Evolutionary conservation across 1,140 invertebrate genomes (phyloP), one percentile per base, ranked within the genome.

Genomic region (Dermatophagoides farinae): DNA sequence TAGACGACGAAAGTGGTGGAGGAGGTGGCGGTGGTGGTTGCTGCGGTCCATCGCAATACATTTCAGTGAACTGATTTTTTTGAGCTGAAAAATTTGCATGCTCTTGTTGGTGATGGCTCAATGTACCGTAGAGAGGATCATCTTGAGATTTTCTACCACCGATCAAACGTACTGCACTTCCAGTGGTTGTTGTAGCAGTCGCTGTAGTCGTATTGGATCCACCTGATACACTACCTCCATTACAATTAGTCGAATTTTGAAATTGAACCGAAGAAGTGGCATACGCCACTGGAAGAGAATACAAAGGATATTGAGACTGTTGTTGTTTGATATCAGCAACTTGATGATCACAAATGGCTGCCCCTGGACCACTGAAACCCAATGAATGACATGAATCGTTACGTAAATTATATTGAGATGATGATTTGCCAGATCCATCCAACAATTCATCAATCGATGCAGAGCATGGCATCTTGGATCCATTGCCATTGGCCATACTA

Each of bases 211-310:
- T 55, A n/a, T 39, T 16, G 23, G 23, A 4, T 31, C 18, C 20
- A 14, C 1, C 20, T 4, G 23, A 25, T n/a, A 16, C 51, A n/a
- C n/a, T n/a, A n/a, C n/a, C n/a, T n/a, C n/a, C n/a, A 16, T 39
- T 16, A 31, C 23, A 14, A 16, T 53, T 53, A 2, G 12, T n/a
- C 12, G 16, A 1, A 25, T 39, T 44, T 12, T n/a, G n/a, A 14
- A n/a, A 23, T 44, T 55, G 53, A 12, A 55, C 53, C 10, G 53
- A 14, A n/a, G 53, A 55, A 20, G 53, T 55, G 2, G 53, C 53
- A 55, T 55, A 55, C 31, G 53, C 14, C 16, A 55, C 53, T 18
- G 53, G 53, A n/a, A 55, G 53, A 38, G 14, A 25, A 23, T 55
- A 55, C 31, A 55, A 25, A 8, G 53, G 53, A 55, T 18, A 55